These are phyloP conservation scores for Emydoidea blandingii DNA, from an alignment of 2,797 vertebrate species.

Conservation along the genomic window DNA sequence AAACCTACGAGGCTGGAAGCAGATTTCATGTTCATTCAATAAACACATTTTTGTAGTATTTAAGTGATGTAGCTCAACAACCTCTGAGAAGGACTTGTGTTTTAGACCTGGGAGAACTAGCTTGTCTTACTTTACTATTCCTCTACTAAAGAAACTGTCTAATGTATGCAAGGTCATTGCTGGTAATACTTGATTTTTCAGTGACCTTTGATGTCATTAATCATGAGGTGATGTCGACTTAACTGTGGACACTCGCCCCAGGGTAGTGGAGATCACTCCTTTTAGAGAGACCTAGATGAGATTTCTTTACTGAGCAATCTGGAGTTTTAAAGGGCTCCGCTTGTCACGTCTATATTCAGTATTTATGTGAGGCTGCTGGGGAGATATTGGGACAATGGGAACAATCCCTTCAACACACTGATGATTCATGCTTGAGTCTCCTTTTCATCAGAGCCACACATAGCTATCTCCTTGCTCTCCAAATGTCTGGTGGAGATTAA, in stretches of 20 bases:
- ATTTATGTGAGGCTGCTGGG: background rate
- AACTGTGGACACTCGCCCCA: background rate
- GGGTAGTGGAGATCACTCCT: background rate
- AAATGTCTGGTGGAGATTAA: slow-evolving; percentile 11
- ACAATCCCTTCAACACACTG: background rate
- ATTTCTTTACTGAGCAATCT: background rate
- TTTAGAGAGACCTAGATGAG: background rate
- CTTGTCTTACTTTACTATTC: background rate
- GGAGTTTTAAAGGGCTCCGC: background rate
- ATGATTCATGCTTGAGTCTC: background rate
- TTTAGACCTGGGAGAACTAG: background rate
- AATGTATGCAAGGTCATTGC: background rate
- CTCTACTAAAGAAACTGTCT: background rate
- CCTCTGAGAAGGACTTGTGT: background rate
- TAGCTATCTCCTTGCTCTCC: background rate
- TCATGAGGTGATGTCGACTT: background rate
- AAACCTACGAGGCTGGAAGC: background rate
- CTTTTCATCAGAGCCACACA: background rate
- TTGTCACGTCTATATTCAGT: background rate
- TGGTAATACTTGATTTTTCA: background rate
- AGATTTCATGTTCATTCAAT: background rate
- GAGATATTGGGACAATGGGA: background rate
- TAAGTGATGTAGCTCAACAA: background rate
- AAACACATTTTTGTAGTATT: background rate
- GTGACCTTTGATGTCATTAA: background rate